Conservation (phyloP, 1,140 invertebrate species). For the Brachionus koreanus region DNA sequence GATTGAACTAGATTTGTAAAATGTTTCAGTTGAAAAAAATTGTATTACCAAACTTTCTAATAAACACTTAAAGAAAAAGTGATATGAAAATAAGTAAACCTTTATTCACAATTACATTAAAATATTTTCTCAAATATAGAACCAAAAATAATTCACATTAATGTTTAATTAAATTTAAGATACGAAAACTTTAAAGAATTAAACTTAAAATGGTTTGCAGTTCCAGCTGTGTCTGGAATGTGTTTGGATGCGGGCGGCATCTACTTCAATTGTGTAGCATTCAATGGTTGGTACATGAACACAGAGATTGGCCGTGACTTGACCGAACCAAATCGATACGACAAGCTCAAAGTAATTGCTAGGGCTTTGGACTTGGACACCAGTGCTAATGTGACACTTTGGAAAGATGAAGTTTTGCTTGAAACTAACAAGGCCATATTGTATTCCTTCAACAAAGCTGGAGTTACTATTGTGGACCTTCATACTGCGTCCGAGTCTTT, state of each 20-base stretch:
- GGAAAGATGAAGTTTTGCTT: conserved; percentile 86
- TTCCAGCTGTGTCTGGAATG: conserved; percentile 82
- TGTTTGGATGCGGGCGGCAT: conserved; percentile 88
- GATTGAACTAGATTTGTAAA: too few species aligned
- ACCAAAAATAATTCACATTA: too few species aligned
- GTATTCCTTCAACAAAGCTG: conserved; percentile 79
- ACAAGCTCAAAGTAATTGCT: conserved; percentile 80
- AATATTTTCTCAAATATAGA: too few species aligned
- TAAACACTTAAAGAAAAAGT: too few species aligned
- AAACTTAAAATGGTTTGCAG: conserved; percentile 79
- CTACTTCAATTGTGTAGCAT: conserved; percentile 85
- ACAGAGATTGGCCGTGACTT: conserved; percentile 88
- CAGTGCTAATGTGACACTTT: conserved; percentile 73
- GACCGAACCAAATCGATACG: conserved; percentile 78
- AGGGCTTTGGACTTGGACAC: conserved; percentile 80
- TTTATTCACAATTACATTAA: too few species aligned
- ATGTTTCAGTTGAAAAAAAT: too few species aligned
- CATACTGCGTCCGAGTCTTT: conserved; percentile 92
- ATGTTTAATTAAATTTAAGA: too few species aligned
- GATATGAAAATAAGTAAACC: too few species aligned
- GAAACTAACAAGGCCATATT: conserved; percentile 85
- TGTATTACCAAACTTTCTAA: too few species aligned
- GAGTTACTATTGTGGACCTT: conserved; percentile 90
- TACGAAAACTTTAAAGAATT: conserved; percentile 78
- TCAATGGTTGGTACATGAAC: conserved; percentile 96